Conservation (phyloP, 2,797 vertebrate species). For the Chromis chromis region DNA sequence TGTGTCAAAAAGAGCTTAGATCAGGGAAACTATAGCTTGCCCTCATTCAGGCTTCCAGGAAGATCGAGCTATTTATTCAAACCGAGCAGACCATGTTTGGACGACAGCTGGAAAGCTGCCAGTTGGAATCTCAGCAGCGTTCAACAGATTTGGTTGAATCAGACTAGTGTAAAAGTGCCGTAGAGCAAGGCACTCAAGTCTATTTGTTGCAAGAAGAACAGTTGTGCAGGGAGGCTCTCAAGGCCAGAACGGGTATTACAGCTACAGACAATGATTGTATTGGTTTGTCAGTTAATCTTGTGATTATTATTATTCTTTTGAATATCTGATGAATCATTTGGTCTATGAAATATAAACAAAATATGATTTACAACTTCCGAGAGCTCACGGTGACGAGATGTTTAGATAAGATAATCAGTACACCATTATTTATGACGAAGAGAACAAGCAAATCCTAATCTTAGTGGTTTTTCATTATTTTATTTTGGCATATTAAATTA, state of each 20-base stretch:
- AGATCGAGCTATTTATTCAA: slow-evolving; percentile 69
- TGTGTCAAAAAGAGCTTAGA: slow-evolving; percentile 77
- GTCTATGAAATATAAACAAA: not conserved
- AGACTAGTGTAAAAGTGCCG: slow-evolving; percentile 5
- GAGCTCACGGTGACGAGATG: no score
- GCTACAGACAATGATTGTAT: not conserved
- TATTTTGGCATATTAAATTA: not conserved
- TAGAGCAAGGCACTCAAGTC: not conserved
- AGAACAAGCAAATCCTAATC: not conserved
- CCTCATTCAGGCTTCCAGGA: slow-evolving; percentile 67
- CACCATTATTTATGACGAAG: not conserved
- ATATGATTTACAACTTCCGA: not conserved
- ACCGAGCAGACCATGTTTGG: slow-evolving; percentile 54
- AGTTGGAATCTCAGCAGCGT: slow-evolving; percentile 39
- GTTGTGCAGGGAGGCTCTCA: not conserved
- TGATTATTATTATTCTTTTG: not conserved
- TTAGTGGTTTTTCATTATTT: not conserved
- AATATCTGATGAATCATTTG: not conserved
- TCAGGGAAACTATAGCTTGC: slow-evolving; percentile 75
- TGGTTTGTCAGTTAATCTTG: not conserved
- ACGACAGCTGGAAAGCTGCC: slow-evolving; percentile 43
- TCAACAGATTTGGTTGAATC: slow-evolving; percentile 35
- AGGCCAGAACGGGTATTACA: no score
- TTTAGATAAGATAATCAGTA: not conserved
- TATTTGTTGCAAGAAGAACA: not conserved